A percentile compares a stretch with the other conserved stretches of the same genome.
Conservation (phyloP, 2,888 invertebrate genomes). For the Marronus borbonicus region DNA sequence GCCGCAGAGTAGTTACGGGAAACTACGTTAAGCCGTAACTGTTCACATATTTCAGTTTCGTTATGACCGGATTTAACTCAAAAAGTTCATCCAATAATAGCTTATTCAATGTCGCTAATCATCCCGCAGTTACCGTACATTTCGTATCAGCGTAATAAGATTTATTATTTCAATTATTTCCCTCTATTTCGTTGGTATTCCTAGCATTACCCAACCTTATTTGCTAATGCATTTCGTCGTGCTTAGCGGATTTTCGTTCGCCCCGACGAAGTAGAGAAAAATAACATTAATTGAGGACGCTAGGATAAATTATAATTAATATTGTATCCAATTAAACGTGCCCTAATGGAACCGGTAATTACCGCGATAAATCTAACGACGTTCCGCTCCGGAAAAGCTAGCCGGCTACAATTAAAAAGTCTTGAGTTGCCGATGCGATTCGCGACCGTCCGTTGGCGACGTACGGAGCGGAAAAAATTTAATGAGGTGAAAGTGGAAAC, state of each 20-base stretch:
- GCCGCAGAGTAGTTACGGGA: too few species aligned
- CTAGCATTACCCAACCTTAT: too few species aligned
- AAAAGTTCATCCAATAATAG: too few species aligned
- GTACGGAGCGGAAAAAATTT: slow-evolving; percentile 37
- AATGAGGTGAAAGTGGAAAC: slow-evolving; percentile 35
- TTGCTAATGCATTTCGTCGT: not conserved
- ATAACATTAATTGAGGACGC: slow-evolving; percentile 23
- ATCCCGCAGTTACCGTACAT: too few species aligned
- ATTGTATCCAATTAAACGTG: slow-evolving; percentile 40
- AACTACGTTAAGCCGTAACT: too few species aligned
- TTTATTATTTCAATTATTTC: too few species aligned
- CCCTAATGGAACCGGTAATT: slow-evolving; percentile 42
- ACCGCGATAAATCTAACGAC: slow-evolving; percentile 30
- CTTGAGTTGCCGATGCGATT: slow-evolving; percentile 41
- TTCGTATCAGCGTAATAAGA: too few species aligned
- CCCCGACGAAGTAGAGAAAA: slow-evolving; percentile 1
- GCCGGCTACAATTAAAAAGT: slow-evolving; percentile 39
- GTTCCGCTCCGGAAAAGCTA: slow-evolving; percentile 6
- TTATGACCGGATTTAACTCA: too few species aligned
- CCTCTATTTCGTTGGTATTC: too few species aligned
- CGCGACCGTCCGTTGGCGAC: not conserved
- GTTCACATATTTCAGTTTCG: too few species aligned
- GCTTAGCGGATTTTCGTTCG: not conserved
- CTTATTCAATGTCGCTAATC: too few species aligned
- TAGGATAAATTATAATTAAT: slow-evolving; percentile 44